Evolutionary conservation across 1,140 invertebrate species (phyloP), one percentile per base, ranked within the genome.

Genomic region (Solenopsis fugax): DNA sequence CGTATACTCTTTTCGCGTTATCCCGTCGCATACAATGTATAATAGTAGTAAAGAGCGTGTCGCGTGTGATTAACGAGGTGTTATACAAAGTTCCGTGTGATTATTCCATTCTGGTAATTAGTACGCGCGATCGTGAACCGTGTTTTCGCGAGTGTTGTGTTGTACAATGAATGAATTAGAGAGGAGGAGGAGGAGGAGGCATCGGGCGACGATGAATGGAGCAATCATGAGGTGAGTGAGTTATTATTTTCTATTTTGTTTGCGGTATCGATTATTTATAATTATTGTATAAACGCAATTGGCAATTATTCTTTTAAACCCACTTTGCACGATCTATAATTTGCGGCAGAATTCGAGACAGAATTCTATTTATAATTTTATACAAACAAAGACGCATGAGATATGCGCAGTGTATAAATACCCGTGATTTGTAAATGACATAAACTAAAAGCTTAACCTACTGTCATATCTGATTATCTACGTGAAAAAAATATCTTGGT

Each of bases 101-200:
- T 69, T 48, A 69, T 69, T 48, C 13, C 13, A 48, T 69, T 69
- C 21, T 24, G 13, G 21, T 69, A 69, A 69, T 69, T 69, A 48
- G 41, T 69, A 69, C 41, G 65, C 21, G n/a, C 21, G 21, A 45
- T 41, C 64, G 37, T 67, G 41, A 65, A 67, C 13, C 41, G 12
- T 48, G 41, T 48, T 69, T 48, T 29, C 41, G 65, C 21, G 45
- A 69, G 41, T 50, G 12, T 16, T 48, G 41, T 16, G 41, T 2
- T 48, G 41, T 69, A 6, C 65, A 24, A 16, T 5, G 41, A 69
- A 48, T 24, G 41, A 69, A 69, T 69, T 12, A 24, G 41, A 13
- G 5, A 65, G 34, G 18, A 69, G 21, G 5, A 65, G 34, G 18
- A 69, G 12, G 65, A 3, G 21, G 0, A 45, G 7, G 10, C 9